phyloP scores from a whole-genome alignment of 2,113 vertebrate species.

The Grantiella picta region DNA sequence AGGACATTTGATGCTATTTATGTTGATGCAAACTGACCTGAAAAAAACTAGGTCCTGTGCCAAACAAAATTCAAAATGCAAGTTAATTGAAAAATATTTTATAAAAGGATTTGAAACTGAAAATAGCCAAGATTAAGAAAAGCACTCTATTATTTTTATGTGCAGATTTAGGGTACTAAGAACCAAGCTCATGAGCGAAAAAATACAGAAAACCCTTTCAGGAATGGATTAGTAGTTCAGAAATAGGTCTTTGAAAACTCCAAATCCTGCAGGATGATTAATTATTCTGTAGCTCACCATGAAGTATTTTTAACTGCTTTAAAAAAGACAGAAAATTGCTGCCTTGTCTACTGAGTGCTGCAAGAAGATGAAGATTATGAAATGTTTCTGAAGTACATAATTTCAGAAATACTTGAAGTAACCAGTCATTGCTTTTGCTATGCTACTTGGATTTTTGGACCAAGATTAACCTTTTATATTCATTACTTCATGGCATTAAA shows the following conservation, averaged over 20 bases:
- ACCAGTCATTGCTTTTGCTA: not conserved
- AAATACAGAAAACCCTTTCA: not conserved
- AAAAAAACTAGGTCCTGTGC: not conserved
- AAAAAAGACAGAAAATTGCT: not conserved
- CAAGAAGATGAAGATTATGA: not conserved
- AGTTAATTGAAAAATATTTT: not conserved
- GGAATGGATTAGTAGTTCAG: not conserved
- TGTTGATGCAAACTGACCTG: not conserved
- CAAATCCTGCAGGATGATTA: not conserved
- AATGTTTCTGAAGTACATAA: not conserved
- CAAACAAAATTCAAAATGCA: not conserved
- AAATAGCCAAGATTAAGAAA: not conserved
- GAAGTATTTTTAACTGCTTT: not conserved
- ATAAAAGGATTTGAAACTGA: not conserved
- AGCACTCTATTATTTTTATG: rapidly evolving
- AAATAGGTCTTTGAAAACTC: not conserved
- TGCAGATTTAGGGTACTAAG: not conserved
- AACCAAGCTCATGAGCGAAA: not conserved
- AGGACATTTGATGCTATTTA: not conserved
- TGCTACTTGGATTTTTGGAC: not conserved
- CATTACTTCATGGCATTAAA: not conserved
- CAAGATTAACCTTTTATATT: not conserved
- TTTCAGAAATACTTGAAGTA: not conserved
- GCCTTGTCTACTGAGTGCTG: not conserved
- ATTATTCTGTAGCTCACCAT: not conserved